Evolutionary conservation across 2,797 vertebrate genomes (phyloP).

Genomic region (Pangasius mekongensis): DNA sequence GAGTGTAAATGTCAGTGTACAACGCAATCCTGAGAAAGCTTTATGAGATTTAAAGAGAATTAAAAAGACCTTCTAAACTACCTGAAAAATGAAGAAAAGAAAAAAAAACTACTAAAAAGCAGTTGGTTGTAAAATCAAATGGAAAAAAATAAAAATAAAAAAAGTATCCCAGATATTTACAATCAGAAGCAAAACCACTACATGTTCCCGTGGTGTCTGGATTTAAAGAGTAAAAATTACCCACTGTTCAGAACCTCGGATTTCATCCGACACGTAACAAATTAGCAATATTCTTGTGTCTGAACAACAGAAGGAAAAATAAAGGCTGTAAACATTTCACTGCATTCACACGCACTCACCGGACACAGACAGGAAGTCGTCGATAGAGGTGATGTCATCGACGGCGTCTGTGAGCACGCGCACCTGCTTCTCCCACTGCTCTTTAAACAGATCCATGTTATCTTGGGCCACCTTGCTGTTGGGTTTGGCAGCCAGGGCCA

Average conservation of each 20-base stretch:
- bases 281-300: neutral
- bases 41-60: neutral
- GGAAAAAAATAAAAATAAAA: neutral
- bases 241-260: neutral
- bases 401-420: constrained; percentile 96
- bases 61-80: too few relatives aligned
- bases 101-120: too few relatives aligned
- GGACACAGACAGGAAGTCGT: constrained; percentile 99
- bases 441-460: constrained; percentile 99
- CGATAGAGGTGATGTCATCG: constrained; percentile 97
- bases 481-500: constrained; percentile 93
- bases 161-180: neutral
- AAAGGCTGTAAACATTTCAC: neutral
- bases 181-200: neutral
- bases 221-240: neutral
- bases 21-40: neutral
- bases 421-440: constrained; percentile 99
- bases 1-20: neutral
- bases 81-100: too few relatives aligned
- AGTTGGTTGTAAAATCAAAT: neutral
- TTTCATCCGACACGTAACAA: neutral
- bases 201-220: neutral
- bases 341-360: constrained; percentile 71
- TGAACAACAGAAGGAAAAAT: neutral
- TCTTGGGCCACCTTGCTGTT: constrained; percentile 99